Evolutionary conservation across 2,113 vertebrate species (phyloP).

Genomic region (Dipodomys stephensi): DNA sequence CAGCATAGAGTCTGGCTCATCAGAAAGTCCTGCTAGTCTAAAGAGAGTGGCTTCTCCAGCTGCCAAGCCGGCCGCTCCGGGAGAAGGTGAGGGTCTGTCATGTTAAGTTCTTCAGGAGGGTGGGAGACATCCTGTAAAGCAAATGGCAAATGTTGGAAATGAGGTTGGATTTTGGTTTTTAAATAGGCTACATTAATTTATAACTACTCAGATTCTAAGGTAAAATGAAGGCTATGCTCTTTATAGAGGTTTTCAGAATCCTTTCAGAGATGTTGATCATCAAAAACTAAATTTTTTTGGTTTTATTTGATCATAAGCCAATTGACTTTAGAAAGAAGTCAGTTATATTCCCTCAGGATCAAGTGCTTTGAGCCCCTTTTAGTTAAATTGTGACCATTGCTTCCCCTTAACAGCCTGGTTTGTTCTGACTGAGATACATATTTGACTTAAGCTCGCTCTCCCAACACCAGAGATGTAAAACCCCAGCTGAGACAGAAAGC

Average conservation of each 20-base stretch:
- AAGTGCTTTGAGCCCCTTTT: neutral
- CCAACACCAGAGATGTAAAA: neutral
- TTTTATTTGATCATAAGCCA: neutral
- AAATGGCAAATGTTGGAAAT: neutral
- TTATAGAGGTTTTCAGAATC: neutral
- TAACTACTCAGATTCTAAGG: neutral
- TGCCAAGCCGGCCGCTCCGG: constrained; percentile 89
- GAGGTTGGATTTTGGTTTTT: neutral
- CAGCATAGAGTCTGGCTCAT: constrained; percentile 93
- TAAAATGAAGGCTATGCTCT: neutral
- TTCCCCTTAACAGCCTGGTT: neutral
- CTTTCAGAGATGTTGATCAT: neutral
- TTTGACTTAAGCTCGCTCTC: neutral
- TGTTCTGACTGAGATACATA: neutral
- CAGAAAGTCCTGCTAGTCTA: constrained; percentile 95
- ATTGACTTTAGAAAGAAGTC: neutral
- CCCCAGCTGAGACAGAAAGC: neutral
- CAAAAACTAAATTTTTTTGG: neutral
- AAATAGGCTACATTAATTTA: neutral
- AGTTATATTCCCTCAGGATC: neutral
- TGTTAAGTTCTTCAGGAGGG: neutral
- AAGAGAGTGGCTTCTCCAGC: constrained; percentile 95
- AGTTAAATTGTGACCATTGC: neutral
- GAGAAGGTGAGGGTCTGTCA: constrained; percentile 92
- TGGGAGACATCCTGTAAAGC: fast-evolving